phyloP scores from a whole-genome alignment of 2,113 vertebrate genomes.

The Lophura nycthemera region DNA sequence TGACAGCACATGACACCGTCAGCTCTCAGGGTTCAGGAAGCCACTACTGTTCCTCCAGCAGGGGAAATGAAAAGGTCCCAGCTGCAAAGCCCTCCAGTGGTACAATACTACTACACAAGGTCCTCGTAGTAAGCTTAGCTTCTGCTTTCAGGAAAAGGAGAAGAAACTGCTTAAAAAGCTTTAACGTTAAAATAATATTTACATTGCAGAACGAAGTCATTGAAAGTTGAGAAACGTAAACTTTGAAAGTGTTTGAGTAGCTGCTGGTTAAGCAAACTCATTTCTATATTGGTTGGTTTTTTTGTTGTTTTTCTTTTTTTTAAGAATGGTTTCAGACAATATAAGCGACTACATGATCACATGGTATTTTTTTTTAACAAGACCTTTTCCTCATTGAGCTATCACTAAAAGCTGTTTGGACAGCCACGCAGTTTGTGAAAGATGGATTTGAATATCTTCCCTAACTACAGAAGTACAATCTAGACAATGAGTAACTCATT shows the following conservation, averaged over 20 bases:
- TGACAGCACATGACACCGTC: background rate
- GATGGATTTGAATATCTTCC: background rate
- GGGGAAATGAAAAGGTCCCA: background rate
- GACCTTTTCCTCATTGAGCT: background rate
- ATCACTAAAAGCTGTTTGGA: background rate
- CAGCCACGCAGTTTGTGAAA: background rate
- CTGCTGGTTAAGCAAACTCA: slow-evolving; percentile 53
- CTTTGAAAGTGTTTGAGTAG: slow-evolving; percentile 59
- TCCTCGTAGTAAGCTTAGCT: background rate
- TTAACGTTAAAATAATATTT: slow-evolving; percentile 41
- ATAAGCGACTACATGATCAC: background rate
- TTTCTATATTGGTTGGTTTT: background rate
- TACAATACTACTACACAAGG: background rate
- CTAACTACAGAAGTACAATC: background rate
- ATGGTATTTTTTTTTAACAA: background rate
- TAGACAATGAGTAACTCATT: background rate
- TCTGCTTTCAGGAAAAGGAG: background rate
- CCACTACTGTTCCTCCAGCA: background rate
- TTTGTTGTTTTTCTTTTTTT: background rate
- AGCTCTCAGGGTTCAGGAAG: background rate
- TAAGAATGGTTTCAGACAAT: background rate
- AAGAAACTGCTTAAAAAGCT: slow-evolving; percentile 30
- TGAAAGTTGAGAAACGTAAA: slow-evolving; percentile 51
- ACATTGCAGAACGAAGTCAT: slow-evolving; percentile 29
- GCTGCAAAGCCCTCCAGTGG: accelerated